Evolutionary conservation across 2,888 invertebrate species (phyloP), one percentile per base, ranked within the genome.

Genomic region (Sminthurides aquaticus): DNA sequence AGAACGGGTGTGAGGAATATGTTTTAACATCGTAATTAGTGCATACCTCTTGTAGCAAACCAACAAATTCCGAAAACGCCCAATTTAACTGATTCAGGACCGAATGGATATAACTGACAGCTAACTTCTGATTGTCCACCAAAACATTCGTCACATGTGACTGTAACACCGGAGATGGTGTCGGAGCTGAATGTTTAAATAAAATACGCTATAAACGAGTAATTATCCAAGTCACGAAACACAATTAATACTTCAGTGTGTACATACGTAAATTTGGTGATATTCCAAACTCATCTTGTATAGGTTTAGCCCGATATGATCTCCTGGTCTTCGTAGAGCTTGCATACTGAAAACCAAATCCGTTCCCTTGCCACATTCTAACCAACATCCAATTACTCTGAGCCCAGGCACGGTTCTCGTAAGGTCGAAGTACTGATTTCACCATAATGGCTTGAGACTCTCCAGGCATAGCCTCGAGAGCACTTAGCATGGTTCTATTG

Each of bases 51-150:
- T 91, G 91, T 76, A 91, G 82, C 82, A 90, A 85, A 26, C 89
- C 86, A 70, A 91, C 88, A 76, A 91, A 91, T 76, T 91, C 91
- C 0, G 91, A 91, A 77, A 91, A 91, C 0, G 90, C 88, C 91
- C 91, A 91, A 79, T 91, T 91, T 3, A 91, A 80, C 75, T 91
- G 90, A 76, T 87, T 89, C 3, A 91, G 80, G 26, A 91, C 80
- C 0, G 89, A 89, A 78, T 90, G 89, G 15, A 91, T 80, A 76
- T 87, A 89, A 0, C 84, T 79, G 0, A 86, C 86, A 0, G 89
- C 85, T 24, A 84, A 80, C 34, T 84, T 84, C 5, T 85, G 84
- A 75, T 89, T 85, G 1, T 80, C 79, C 0, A 80, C 70, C 34
- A 91, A 77, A 60, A 85, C 84, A 15, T 84, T 82, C 49, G 82